phyloP scores from a whole-genome alignment of 2,888 invertebrate genomes.

The Dicycla oo region DNA sequence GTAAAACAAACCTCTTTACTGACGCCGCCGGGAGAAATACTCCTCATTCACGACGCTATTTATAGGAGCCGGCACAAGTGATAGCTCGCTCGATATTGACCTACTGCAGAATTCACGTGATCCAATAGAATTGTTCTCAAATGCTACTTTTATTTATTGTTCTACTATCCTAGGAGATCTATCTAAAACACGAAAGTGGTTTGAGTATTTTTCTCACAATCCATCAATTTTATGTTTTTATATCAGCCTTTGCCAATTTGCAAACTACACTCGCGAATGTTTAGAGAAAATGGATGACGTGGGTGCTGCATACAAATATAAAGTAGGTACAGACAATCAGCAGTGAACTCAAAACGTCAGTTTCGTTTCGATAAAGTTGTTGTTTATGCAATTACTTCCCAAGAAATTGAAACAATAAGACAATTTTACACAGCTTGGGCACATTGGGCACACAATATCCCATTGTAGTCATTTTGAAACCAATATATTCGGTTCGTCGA shows the following conservation, averaged over 20 bases:
- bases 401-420: slow-evolving; percentile 52
- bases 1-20: slow-evolving; percentile 71
- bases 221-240: slow-evolving; percentile 38
- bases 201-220: slow-evolving; percentile 46
- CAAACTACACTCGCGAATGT: slow-evolving; percentile 21
- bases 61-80: slow-evolving; percentile 41
- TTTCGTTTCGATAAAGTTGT: slow-evolving; percentile 47
- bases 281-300: slow-evolving; percentile 47
- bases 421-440: slow-evolving; percentile 46
- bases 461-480: slow-evolving; percentile 52
- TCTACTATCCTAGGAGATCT: slow-evolving; percentile 19
- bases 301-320: slow-evolving; percentile 17
- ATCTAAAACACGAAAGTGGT: slow-evolving; percentile 17
- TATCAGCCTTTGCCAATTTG: slow-evolving; percentile 32
- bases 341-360: slow-evolving; percentile 53
- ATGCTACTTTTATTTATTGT: slow-evolving; percentile 41
- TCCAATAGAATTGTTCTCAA: slow-evolving; percentile 43
- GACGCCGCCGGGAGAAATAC: slow-evolving; percentile 59
- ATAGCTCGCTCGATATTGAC: slow-evolving; percentile 55
- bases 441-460: slow-evolving; percentile 45
- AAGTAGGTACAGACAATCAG: background rate
- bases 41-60: slow-evolving; percentile 54
- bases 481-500: slow-evolving; percentile 60
- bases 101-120: slow-evolving; percentile 50
- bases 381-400: slow-evolving; percentile 46